These are phyloP conservation scores for Aix galericulata DNA, from an alignment of 2,113 vertebrate species.

Conservation along the genomic window DNA sequence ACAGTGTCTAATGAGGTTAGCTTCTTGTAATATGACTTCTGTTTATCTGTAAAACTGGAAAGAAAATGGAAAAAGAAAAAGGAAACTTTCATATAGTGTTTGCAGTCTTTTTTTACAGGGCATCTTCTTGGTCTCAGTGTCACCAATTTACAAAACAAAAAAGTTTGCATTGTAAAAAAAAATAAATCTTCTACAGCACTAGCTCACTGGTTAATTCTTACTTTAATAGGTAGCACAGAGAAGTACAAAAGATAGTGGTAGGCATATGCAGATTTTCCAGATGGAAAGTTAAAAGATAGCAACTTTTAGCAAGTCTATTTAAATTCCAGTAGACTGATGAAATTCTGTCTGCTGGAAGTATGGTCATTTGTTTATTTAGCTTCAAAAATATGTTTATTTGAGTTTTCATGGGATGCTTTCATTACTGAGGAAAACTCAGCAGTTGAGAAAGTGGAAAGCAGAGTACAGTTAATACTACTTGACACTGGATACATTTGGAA, in stretches of 20 bases:
- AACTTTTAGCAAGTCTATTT: neutral
- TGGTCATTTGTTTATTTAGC: neutral
- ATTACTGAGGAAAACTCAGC: neutral
- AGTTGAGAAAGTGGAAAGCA: neutral
- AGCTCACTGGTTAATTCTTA: neutral
- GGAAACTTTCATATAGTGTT: neutral
- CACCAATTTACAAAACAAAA: neutral
- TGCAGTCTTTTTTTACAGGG: neutral
- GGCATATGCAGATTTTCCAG: neutral
- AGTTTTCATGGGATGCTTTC: neutral
- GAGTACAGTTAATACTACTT: neutral
- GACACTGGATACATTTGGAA: neutral
- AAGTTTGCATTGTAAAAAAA: neutral
- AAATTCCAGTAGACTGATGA: too few relatives aligned
- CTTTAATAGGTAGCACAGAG: neutral
- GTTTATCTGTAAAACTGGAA: neutral
- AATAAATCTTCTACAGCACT: neutral
- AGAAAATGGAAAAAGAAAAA: neutral
- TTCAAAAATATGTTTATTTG: neutral
- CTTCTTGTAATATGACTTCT: neutral
- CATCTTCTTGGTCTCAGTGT: neutral
- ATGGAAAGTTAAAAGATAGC: neutral
- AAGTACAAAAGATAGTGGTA: neutral
- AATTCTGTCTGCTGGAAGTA: neutral
- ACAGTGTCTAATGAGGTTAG: neutral